phyloP scores from a whole-genome alignment of 1,140 invertebrate genomes.

The Vanessa tameamea region DNA sequence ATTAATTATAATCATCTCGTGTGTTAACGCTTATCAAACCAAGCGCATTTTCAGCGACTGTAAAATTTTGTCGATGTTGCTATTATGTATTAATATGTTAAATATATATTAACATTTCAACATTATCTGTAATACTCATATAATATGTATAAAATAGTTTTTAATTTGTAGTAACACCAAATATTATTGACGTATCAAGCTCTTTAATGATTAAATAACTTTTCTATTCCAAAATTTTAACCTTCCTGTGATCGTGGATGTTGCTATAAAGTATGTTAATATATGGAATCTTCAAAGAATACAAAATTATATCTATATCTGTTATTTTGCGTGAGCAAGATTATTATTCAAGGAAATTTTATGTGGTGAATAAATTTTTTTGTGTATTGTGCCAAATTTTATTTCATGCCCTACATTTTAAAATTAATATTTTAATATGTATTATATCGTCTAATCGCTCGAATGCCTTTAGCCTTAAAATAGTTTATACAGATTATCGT shows the following conservation, averaged over 20 bases:
- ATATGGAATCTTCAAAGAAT: constrained; percentile 69
- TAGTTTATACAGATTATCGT: no score
- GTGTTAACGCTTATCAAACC: constrained; percentile 16
- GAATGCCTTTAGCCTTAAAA: background rate
- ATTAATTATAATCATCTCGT: background rate
- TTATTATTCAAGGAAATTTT: constrained; percentile 77
- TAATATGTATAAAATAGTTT: constrained; percentile 60
- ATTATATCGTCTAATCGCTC: background rate
- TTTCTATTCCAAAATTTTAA: constrained; percentile 79
- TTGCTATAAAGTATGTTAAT: constrained; percentile 75
- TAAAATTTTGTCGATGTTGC: constrained; percentile 28
- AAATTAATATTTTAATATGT: background rate
- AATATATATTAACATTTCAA: constrained; percentile 14
- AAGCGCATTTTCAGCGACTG: constrained; percentile 9
- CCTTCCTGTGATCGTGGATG: constrained; percentile 78
- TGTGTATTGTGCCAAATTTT: constrained; percentile 60
- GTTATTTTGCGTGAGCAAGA: constrained; percentile 78
- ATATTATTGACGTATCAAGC: constrained; percentile 57
- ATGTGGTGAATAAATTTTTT: constrained; percentile 80
- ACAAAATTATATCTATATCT: constrained; percentile 67
- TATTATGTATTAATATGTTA: constrained; percentile 12
- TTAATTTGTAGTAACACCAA: constrained; percentile 77
- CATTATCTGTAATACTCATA: constrained; percentile 66
- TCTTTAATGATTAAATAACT: constrained; percentile 68
- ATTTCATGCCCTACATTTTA: constrained; percentile 28